phyloP scores from a whole-genome alignment of 2,888 invertebrate genomes.

The Diloba caeruleocephala region DNA sequence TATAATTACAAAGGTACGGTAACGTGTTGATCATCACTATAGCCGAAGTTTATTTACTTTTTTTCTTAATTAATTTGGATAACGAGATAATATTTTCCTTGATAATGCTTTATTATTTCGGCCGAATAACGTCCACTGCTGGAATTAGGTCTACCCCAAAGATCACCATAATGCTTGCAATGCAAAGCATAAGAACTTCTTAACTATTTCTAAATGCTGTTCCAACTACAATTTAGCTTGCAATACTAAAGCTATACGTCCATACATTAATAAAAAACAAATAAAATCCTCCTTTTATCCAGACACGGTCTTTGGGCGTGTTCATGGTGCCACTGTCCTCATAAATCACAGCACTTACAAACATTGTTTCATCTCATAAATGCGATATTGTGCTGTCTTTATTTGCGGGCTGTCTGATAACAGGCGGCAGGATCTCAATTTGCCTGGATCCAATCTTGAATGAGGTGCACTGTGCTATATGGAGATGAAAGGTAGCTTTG shows the following conservation, averaged over 20 bases:
- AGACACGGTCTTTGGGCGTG: conserved; percentile 60
- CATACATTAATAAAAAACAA: conserved; percentile 37
- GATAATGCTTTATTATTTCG: too few species aligned
- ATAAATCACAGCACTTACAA: conserved; percentile 78
- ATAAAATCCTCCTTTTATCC: conserved; percentile 36
- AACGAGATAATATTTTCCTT: too few species aligned
- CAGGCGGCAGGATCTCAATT: conserved; percentile 42
- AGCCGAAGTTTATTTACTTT: too few species aligned
- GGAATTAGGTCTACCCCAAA: too few species aligned
- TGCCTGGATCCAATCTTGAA: conserved; percentile 41
- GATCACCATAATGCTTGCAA: too few species aligned
- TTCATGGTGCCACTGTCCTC: conserved; percentile 63
- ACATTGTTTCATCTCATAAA: conserved; percentile 78
- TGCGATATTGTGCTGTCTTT: conserved; percentile 71
- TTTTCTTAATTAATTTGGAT: too few species aligned
- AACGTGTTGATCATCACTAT: too few species aligned
- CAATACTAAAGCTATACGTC: conserved; percentile 23
- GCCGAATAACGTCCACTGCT: too few species aligned
- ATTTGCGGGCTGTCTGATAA: conserved; percentile 65
- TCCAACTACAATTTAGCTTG: conserved; percentile 22
- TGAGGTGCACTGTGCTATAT: conserved; percentile 45
- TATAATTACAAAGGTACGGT: too few species aligned
- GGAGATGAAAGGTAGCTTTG: conserved; percentile 36
- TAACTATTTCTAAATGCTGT: background rate
- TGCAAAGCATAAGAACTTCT: background rate